A percentile compares a stretch with the other conserved stretches of the same genome.
Evolutionary conservation across 2,797 vertebrate species (phyloP).

Genomic region (Anolis apletophallus): DNA sequence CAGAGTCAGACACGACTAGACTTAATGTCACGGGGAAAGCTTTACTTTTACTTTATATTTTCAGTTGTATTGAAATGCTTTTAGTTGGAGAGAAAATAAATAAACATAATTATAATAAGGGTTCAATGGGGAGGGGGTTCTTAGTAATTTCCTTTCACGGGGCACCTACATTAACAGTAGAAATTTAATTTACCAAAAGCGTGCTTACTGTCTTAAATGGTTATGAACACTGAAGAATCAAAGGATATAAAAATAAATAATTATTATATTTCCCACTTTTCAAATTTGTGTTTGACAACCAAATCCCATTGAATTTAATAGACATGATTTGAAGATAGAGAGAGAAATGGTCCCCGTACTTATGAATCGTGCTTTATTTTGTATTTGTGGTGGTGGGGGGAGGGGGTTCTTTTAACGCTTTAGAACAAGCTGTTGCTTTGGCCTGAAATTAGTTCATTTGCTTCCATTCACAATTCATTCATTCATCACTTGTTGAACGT

Average conservation of each 20-base stretch:
- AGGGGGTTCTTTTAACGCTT: background rate
- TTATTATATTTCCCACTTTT: background rate
- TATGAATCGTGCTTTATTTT: background rate
- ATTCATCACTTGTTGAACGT: background rate
- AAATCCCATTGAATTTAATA: background rate
- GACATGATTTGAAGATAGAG: background rate
- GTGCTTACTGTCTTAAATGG: background rate
- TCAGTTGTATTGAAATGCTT: too few relatives aligned
- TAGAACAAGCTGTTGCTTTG: background rate
- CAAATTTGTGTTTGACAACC: background rate
- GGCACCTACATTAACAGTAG: background rate
- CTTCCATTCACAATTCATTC: background rate
- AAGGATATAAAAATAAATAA: background rate
- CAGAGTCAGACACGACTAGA: too few relatives aligned
- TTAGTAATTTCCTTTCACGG: constrained; percentile 13
- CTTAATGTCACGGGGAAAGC: too few relatives aligned
- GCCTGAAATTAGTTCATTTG: background rate
- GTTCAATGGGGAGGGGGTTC: background rate
- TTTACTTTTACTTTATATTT: background rate
- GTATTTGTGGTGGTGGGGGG: background rate
- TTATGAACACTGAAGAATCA: constrained; percentile 18
- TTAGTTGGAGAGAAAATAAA: too few relatives aligned
- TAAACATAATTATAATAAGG: too few relatives aligned
- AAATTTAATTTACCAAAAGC: background rate
- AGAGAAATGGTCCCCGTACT: background rate